These are phyloP conservation scores for Diarsia dahlii DNA, from an alignment of 2,888 invertebrate genomes.

Conservation along the genomic window DNA sequence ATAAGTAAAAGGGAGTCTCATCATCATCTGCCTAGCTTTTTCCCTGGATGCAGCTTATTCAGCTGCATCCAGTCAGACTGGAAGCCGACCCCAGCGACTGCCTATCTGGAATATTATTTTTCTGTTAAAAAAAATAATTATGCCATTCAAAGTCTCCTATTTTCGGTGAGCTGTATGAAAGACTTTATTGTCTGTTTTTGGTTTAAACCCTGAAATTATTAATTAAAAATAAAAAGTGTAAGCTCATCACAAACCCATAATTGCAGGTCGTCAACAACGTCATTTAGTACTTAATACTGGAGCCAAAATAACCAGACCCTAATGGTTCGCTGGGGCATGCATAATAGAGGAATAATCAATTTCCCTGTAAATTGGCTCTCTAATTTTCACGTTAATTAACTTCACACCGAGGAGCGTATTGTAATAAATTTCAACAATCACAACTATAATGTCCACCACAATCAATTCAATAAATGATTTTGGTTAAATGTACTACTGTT, in stretches of 20 bases:
- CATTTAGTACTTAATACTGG: background rate
- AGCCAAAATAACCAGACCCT: background rate
- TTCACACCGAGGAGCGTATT: slow-evolving; percentile 17
- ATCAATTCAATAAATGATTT: slow-evolving; percentile 6
- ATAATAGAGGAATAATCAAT: slow-evolving; percentile 29
- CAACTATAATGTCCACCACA: slow-evolving; percentile 13
- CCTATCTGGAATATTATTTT: too few relatives aligned
- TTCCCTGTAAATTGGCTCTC: slow-evolving; percentile 22
- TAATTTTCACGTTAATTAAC: slow-evolving; percentile 43
- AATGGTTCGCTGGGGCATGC: background rate
- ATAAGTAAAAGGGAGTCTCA: too few relatives aligned
- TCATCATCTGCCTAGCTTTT: too few relatives aligned
- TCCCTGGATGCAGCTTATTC: too few relatives aligned
- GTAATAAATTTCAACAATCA: slow-evolving; percentile 21
- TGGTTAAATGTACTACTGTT: background rate
- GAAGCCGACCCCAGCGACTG: too few relatives aligned
- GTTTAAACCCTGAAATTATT: background rate
- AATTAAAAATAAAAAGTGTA: background rate
- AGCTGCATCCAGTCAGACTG: too few relatives aligned
- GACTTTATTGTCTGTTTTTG: background rate
- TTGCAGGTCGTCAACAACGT: background rate
- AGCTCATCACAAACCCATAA: background rate
- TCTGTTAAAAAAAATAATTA: too few relatives aligned
- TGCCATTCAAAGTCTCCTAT: background rate
- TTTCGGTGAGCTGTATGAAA: background rate